phyloP scores from a whole-genome alignment of 2,888 invertebrate genomes.

The Acronicta aceris region DNA sequence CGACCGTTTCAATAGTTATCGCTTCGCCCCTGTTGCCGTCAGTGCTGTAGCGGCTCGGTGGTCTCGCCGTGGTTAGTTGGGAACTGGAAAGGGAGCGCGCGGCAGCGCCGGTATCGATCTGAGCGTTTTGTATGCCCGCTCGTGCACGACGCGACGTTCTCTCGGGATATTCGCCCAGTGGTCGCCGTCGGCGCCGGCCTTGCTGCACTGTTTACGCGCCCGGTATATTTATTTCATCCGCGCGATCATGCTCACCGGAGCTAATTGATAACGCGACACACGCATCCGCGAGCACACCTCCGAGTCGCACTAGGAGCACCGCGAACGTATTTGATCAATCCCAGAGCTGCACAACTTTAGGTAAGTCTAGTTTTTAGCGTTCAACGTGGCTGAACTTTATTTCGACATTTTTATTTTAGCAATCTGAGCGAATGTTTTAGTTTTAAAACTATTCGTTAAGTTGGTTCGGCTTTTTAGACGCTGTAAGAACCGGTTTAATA shows the following conservation, averaged over 20 bases:
- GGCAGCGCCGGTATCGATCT: slow-evolving; percentile 84
- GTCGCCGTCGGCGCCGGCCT: slow-evolving; percentile 87
- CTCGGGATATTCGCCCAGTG: slow-evolving; percentile 85
- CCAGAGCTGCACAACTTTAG: slow-evolving; percentile 61
- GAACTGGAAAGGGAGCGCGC: slow-evolving; percentile 81
- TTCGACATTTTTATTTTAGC: slow-evolving; percentile 38
- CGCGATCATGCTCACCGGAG: slow-evolving; percentile 82
- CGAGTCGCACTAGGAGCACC: slow-evolving; percentile 55
- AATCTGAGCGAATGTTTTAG: slow-evolving; percentile 57
- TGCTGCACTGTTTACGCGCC: slow-evolving; percentile 84
- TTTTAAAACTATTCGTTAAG: slow-evolving; percentile 22
- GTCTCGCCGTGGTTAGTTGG: slow-evolving; percentile 66
- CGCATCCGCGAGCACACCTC: slow-evolving; percentile 70
- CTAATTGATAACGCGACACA: slow-evolving; percentile 81
- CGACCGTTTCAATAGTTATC: slow-evolving; percentile 61
- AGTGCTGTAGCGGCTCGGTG: slow-evolving; percentile 53
- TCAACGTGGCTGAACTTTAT: slow-evolving; percentile 36
- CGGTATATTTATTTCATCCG: slow-evolving; percentile 77
- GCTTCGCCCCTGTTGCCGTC: slow-evolving; percentile 57
- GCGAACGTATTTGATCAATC: slow-evolving; percentile 66
- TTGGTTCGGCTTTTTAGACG: slow-evolving; percentile 15
- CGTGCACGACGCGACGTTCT: slow-evolving; percentile 82
- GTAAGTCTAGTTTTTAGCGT: slow-evolving; percentile 58
- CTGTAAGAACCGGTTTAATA: slow-evolving; percentile 32
- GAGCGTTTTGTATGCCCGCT: slow-evolving; percentile 79